Evolutionary conservation across 1,140 invertebrate species (phyloP).

Genomic region (Uloborus diversus): DNA sequence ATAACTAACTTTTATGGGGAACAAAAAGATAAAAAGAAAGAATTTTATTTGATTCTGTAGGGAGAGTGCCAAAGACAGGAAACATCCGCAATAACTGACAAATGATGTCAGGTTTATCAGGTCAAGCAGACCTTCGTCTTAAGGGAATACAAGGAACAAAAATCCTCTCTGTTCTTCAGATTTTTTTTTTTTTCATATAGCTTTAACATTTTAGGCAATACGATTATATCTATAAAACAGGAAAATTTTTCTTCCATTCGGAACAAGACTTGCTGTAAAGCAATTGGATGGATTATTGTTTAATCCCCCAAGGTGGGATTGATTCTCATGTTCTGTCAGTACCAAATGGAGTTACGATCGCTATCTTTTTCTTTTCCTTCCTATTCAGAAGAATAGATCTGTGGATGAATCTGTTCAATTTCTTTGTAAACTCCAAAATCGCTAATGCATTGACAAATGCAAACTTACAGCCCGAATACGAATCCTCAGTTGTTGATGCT

Average conservation of each 20-base stretch:
- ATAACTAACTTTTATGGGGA: too few relatives aligned
- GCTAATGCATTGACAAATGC: too few relatives aligned
- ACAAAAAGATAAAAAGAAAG: background rate
- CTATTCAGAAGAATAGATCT: too few relatives aligned
- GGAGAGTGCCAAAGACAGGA: constrained; percentile 16
- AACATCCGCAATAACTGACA: constrained; percentile 33
- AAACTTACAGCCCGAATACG: too few relatives aligned
- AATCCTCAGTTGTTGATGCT: too few relatives aligned
- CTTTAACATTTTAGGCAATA: too few relatives aligned
- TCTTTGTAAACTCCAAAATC: too few relatives aligned
- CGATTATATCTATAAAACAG: constrained; percentile 10
- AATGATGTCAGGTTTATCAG: constrained; percentile 38
- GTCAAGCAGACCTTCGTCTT: constrained; percentile 11
- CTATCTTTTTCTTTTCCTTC: too few relatives aligned
- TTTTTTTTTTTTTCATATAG: background rate
- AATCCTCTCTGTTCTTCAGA: background rate
- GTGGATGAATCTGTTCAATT: too few relatives aligned
- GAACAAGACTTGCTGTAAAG: constrained; percentile 6
- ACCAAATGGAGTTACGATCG: constrained; percentile 10
- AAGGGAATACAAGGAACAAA: constrained; percentile 9
- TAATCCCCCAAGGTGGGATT: constrained; percentile 5
- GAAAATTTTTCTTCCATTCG: background rate
- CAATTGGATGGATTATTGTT: constrained; percentile 21
- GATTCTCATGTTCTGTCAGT: constrained; percentile 14
- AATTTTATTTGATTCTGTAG: background rate